Evolutionary conservation across 1,140 invertebrate genomes (phyloP).

Genomic region (Olivierus martensii): DNA sequence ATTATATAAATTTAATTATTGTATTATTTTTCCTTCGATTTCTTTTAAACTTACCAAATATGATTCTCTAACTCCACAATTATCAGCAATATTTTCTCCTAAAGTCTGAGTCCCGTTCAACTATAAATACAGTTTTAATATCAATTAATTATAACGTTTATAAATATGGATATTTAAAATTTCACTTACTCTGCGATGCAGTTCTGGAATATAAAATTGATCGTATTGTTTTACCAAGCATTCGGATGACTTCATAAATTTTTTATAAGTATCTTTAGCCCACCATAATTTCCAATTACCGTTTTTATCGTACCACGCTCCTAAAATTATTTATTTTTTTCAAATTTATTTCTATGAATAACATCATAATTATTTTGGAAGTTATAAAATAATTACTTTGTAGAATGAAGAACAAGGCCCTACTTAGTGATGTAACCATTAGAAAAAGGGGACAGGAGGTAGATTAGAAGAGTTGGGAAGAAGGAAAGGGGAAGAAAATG

Average conservation of each 20-base stretch:
- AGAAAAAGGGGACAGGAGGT: no score
- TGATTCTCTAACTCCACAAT: conserved; percentile 77
- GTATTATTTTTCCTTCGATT: neutral
- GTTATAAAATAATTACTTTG: no score
- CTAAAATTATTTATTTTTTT: neutral
- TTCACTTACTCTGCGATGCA: neutral
- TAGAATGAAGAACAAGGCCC: no score
- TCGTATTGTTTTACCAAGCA: conserved; percentile 85
- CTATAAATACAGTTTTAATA: conserved; percentile 7
- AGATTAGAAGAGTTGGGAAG: no score
- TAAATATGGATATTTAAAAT: neutral
- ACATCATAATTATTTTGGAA: no score
- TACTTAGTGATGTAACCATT: no score
- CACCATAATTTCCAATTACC: conserved; percentile 92
- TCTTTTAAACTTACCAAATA: conserved; percentile 40
- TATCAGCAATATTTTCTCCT: conserved; percentile 80
- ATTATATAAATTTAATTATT: no score
- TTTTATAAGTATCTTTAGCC: conserved; percentile 78
- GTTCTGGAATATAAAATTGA: conserved; percentile 29
- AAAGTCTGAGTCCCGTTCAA: conserved; percentile 60
- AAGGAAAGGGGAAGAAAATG: no score
- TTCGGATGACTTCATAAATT: conserved; percentile 71
- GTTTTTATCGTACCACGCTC: conserved; percentile 4
- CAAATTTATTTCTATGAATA: no score
- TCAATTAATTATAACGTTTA: neutral